Conservation (phyloP, 2,797 vertebrate species). For the Meriones psammophilus region DNA sequence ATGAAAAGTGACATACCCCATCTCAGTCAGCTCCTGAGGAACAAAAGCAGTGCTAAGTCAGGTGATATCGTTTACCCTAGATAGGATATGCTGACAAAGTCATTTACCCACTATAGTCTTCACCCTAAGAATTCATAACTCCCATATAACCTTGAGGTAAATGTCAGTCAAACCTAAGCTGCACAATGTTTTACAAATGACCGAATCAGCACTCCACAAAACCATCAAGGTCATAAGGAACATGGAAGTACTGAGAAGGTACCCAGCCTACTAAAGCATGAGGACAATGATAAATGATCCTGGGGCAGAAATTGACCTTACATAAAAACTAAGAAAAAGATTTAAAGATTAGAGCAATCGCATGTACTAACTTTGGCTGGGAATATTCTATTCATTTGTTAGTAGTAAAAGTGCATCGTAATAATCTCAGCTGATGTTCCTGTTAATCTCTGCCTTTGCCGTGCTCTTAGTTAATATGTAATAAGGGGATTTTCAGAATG, state of each 20-base stretch:
- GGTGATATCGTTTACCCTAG: neutral
- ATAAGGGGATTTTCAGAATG: neutral
- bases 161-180: neutral
- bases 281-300: neutral
- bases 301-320: neutral
- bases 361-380: neutral
- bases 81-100: neutral
- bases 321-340: neutral
- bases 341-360: neutral
- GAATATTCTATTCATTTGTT: neutral
- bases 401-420: neutral
- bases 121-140: neutral
- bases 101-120: neutral
- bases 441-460: too few relatives aligned
- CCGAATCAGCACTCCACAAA: neutral
- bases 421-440: neutral
- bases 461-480: neutral
- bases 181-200: neutral
- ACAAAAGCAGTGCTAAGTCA: neutral
- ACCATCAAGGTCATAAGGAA: neutral
- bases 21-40: neutral
- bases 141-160: neutral
- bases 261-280: fast-evolving
- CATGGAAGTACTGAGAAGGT: neutral
- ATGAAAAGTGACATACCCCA: neutral